phyloP scores from a whole-genome alignment of 2,113 vertebrate species.

The Phylloscopus trochilus region DNA sequence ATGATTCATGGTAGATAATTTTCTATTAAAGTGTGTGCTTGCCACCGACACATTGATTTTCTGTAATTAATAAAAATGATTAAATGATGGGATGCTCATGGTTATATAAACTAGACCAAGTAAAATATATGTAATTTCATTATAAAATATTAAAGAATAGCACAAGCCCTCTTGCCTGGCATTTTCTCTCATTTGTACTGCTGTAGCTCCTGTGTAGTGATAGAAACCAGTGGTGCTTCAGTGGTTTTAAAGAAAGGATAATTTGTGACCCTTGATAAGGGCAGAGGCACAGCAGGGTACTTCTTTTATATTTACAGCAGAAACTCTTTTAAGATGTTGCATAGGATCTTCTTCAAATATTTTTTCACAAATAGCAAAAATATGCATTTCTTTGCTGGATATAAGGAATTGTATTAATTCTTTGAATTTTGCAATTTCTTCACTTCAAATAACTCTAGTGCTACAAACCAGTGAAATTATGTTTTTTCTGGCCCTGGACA shows the following conservation, averaged over 20 bases:
- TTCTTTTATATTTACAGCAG: neutral
- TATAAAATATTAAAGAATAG: neutral
- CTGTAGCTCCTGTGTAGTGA: neutral
- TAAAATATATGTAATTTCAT: neutral
- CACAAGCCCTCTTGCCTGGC: neutral
- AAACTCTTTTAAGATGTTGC: neutral
- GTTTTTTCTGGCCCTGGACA: neutral
- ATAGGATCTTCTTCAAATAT: neutral
- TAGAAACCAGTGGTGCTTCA: neutral
- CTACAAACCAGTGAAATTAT: neutral
- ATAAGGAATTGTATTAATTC: neutral
- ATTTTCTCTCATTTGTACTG: neutral
- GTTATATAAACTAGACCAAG: neutral
- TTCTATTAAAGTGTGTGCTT: neutral
- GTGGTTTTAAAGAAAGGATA: neutral
- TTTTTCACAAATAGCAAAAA: neutral
- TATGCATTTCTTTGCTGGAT: neutral
- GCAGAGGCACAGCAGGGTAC: neutral
- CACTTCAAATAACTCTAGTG: neutral
- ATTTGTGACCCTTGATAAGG: neutral
- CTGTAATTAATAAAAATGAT: neutral
- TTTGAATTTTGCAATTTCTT: neutral
- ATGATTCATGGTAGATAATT: neutral
- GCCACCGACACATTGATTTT: neutral
- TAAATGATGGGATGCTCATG: neutral